Percentiles rank a stretch among this genome's conserved stretches.
Conservation (phyloP, 2,888 invertebrate genomes). For the Macroteleia sp. region DNA sequence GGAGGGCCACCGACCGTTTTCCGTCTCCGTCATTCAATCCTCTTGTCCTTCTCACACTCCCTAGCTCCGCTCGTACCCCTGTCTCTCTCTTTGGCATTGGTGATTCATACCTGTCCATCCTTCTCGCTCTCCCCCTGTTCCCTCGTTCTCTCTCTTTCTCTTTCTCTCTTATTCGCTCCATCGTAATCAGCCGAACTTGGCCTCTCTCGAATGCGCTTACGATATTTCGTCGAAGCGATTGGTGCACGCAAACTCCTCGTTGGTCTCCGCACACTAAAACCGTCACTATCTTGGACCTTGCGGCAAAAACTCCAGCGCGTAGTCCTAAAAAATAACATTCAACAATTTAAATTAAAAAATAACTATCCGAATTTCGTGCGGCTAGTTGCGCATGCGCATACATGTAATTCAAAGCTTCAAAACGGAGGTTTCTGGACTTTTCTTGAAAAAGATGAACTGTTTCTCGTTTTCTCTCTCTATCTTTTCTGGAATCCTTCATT, state of each 20-base stretch:
- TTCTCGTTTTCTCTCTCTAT: too few relatives aligned
- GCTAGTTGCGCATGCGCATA: conserved; percentile 34
- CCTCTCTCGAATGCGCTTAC: conserved; percentile 50
- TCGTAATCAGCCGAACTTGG: conserved; percentile 37
- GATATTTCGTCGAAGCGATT: conserved; percentile 65
- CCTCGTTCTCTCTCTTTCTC: background rate
- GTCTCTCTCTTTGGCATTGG: conserved; percentile 7
- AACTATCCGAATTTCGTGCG: background rate
- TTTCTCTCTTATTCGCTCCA: conserved; percentile 24
- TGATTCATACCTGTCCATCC: too few relatives aligned
- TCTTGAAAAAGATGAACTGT: background rate
- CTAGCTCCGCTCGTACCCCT: too few relatives aligned
- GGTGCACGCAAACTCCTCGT: conserved; percentile 70
- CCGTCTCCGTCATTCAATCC: background rate
- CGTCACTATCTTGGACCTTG: conserved; percentile 56
- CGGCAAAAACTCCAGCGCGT: conserved; percentile 18
- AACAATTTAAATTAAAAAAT: conserved; percentile 43
- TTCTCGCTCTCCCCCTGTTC: conserved; percentile 4
- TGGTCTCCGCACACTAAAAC: conserved; percentile 52
- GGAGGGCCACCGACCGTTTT: conserved; percentile 68
- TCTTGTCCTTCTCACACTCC: too few relatives aligned
- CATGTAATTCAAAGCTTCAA: conserved; percentile 30
- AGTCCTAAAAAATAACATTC: conserved; percentile 39
- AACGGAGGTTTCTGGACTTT: background rate
- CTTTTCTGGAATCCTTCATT: too few relatives aligned